Evolutionary conservation across 2,888 invertebrate genomes (phyloP).

Genomic region (Uloborus plumipes): DNA sequence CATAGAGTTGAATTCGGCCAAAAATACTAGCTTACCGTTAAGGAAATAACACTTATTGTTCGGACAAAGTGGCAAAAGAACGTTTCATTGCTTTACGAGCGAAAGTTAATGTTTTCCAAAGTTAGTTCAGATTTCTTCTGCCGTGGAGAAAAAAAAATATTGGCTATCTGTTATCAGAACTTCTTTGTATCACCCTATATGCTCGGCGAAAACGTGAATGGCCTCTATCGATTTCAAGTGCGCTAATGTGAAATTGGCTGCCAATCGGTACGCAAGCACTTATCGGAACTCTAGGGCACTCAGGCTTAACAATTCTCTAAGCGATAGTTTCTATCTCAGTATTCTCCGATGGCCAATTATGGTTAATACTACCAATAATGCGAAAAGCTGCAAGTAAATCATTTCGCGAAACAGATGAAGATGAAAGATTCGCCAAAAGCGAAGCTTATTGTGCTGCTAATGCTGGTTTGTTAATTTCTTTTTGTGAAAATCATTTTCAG

Average conservation of each 20-base stretch:
- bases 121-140: neutral
- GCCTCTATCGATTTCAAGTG: slow-evolving; percentile 31
- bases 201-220: slow-evolving; percentile 6
- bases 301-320: slow-evolving; percentile 33
- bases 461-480: neutral
- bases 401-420: too few species aligned
- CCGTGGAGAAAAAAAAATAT: slow-evolving; percentile 14
- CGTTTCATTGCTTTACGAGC: too few species aligned
- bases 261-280: slow-evolving; percentile 42
- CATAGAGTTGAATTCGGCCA: too few species aligned
- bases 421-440: too few species aligned
- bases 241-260: slow-evolving; percentile 5
- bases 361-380: neutral
- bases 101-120: slow-evolving; percentile 28
- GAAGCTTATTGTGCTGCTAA: neutral
- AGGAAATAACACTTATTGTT: too few species aligned
- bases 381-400: too few species aligned
- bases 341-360: slow-evolving; percentile 8
- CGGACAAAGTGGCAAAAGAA: too few species aligned
- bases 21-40: too few species aligned
- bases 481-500: too few species aligned
- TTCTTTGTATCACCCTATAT: slow-evolving; percentile 15
- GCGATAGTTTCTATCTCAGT: slow-evolving; percentile 26
- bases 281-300: slow-evolving; percentile 38
- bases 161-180: slow-evolving; percentile 21